Conservation (phyloP, 2,888 invertebrate genomes). For the Sesamia inferens region DNA sequence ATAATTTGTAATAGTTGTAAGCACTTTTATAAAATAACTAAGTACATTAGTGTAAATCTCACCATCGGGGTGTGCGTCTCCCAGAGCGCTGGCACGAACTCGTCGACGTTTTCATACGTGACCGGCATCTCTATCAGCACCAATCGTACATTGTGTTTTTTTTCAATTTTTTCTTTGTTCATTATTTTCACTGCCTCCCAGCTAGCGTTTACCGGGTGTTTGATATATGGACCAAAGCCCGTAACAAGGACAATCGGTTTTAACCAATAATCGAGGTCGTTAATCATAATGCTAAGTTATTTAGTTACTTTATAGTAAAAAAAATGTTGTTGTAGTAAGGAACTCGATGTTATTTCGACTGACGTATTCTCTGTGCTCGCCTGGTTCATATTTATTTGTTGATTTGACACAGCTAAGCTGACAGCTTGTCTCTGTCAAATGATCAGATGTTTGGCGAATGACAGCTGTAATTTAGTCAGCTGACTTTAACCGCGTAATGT, state of each 20-base stretch:
- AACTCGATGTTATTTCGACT: background rate
- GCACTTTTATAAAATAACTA: too few species aligned
- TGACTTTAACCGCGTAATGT: conserved; percentile 34
- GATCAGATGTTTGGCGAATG: conserved; percentile 9
- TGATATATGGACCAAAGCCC: conserved; percentile 95
- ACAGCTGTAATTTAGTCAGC: conserved; percentile 27
- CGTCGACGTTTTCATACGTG: conserved; percentile 92
- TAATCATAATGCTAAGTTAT: conserved; percentile 61
- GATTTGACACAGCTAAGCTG: conserved; percentile 9
- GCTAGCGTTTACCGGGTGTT: conserved; percentile 94
- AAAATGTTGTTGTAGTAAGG: background rate
- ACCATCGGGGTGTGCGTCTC: conserved; percentile 92
- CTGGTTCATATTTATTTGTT: background rate
- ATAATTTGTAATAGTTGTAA: background rate
- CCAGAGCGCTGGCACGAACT: conserved; percentile 92
- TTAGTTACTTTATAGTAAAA: background rate
- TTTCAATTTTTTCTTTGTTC: conserved; percentile 87
- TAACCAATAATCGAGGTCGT: conserved; percentile 74
- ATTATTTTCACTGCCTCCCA: conserved; percentile 94
- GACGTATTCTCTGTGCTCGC: background rate
- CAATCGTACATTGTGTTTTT: conserved; percentile 76
- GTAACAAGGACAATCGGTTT: conserved; percentile 90
- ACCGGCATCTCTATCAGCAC: conserved; percentile 92
- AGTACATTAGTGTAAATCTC: conserved; percentile 65
- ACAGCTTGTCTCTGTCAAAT: background rate